Evolutionary conservation across 1,140 invertebrate species (phyloP), one percentile per base, ranked within the genome.

Genomic region (Pristionchus pacificus): DNA sequence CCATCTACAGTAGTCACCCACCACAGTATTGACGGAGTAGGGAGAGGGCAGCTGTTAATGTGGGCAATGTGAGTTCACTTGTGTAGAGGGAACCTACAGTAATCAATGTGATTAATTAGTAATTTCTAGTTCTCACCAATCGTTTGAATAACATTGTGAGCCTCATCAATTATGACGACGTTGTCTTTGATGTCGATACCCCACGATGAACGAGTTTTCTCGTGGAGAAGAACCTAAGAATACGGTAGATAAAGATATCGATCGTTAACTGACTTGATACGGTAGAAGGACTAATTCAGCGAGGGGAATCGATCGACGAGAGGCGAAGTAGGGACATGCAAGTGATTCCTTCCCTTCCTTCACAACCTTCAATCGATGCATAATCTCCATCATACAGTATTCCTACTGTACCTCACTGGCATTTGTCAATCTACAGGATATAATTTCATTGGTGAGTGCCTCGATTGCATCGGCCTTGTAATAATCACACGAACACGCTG

Each of bases 131-230:
- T 91, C 79, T 90, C 89, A 70, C 90, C 89, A 71, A 98, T 90
- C 0, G 93, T 91, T 71, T 97, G 92, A 25, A 96, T 85, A 3
- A 98, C 87, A 87, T 98, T 98, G 79, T 98, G 96, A 6, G 95
- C 96, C 86, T 98, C 96, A 84, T 98, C 96, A 61, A 98, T 89
- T 73, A 98, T 91, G 0, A 98, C 85, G 59, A 98, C 86, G 84
- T 91, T 92, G 71, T 91, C 89, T 80, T 91, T 89, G 2, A 97
- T 81, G 75, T 90, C 88, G 6, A 98, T 89, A n/a, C 91, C 91
- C 83, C 89, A 89, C 0, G 92, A 91, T 75, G 90, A 88, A 77
- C 96, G 87, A 0, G 95, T 95, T 13, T 87, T 87, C 82, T 90
- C 90, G 84, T 96, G 94, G 6, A 98, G 87, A 65, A 98, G 87